These are phyloP conservation scores for Mactromeris polynyma DNA, from an alignment of 2,888 invertebrate genomes.

Conservation along the genomic window DNA sequence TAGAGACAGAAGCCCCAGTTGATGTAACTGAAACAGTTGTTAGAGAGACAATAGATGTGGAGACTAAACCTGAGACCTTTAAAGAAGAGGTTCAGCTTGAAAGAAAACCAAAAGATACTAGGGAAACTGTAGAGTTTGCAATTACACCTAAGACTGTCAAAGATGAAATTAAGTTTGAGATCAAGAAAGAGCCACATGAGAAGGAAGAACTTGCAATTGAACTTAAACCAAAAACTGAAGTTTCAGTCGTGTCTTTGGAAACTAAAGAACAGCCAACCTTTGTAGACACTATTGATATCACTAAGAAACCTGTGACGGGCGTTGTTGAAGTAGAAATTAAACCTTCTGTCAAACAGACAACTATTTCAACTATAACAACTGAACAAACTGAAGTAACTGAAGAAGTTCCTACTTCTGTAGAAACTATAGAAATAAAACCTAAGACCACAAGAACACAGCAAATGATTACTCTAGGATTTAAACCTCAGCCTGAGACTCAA, in stretches of 20 bases:
- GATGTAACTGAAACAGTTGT: slow-evolving; percentile 27
- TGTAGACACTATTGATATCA: slow-evolving; percentile 30
- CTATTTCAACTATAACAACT: slow-evolving; percentile 20
- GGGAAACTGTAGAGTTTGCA: slow-evolving; percentile 61
- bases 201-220: slow-evolving; percentile 24
- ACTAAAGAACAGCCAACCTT: slow-evolving; percentile 15
- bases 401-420: slow-evolving; percentile 4
- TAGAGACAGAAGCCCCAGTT: slow-evolving; percentile 32
- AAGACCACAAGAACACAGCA: slow-evolving; percentile 17
- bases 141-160: slow-evolving; percentile 32
- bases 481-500: slow-evolving; percentile 45
- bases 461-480: slow-evolving; percentile 58
- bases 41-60: not conserved
- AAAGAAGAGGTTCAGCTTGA: slow-evolving; percentile 38
- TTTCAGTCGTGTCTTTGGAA: slow-evolving; percentile 9
- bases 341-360: slow-evolving; percentile 11
- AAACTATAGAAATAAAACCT: slow-evolving; percentile 44
- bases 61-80: slow-evolving; percentile 22
- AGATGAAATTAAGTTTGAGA: slow-evolving; percentile 47
- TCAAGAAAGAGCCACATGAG: slow-evolving; percentile 22
- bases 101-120: slow-evolving; percentile 16
- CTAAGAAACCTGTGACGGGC: slow-evolving; percentile 17
- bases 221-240: slow-evolving; percentile 14
- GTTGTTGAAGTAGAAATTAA: slow-evolving; percentile 49
- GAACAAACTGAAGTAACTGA: slow-evolving; percentile 32